Percentiles rank a stretch among this genome's conserved stretches.
Evolutionary conservation across 2,113 vertebrate species (phyloP).

Genomic region (Notarius lentiginosus): DNA sequence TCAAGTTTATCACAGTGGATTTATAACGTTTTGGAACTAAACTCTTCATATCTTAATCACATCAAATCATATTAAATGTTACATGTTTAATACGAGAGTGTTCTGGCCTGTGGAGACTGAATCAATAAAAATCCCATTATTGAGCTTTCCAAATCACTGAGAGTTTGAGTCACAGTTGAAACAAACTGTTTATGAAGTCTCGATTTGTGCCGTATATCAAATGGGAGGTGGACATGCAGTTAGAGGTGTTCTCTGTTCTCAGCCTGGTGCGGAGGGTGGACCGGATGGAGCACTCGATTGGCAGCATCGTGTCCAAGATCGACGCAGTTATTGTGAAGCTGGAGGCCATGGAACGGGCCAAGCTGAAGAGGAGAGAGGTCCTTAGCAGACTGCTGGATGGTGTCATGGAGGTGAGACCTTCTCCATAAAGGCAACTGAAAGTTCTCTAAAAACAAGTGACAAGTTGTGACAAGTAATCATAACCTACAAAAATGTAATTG

Average conservation of each 20-base stretch:
- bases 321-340: constrained; percentile 96
- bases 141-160: not conserved
- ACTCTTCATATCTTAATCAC: not conserved
- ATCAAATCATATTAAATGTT: not conserved
- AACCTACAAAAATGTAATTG: not conserved
- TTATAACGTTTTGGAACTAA: no score
- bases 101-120: not conserved
- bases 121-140: no score
- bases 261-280: constrained; percentile 93
- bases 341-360: constrained; percentile 92
- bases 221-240: not conserved
- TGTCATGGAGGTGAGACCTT: constrained; percentile 81
- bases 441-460: not conserved
- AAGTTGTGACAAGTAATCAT: not conserved
- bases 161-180: not conserved
- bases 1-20: no score
- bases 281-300: constrained; percentile 97
- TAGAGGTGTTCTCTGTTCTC: constrained; percentile 20
- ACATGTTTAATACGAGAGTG: not conserved
- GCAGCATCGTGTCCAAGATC: constrained; percentile 97
- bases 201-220: not conserved
- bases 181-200: not conserved
- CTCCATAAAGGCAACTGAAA: not conserved
- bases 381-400: constrained; percentile 87
- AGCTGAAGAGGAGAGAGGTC: constrained; percentile 91